Evolutionary conservation across 1,140 invertebrate genomes (phyloP).

Genomic region (Diorhabda elongata): DNA sequence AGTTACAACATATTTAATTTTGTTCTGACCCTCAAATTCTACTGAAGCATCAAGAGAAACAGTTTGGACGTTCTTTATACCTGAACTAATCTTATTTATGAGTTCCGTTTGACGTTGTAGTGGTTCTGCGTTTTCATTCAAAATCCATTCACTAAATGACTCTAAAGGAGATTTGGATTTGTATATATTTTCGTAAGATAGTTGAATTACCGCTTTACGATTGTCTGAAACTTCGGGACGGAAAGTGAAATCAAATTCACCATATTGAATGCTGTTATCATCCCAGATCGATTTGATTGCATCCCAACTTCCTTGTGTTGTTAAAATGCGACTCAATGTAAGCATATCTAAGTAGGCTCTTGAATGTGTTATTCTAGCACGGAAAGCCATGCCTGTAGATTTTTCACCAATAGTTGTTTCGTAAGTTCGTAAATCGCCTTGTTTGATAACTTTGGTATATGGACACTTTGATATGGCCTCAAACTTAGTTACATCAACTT

Average conservation of each 20-base stretch:
- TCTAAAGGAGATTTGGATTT: constrained; percentile 38
- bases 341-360: constrained; percentile 40
- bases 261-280: constrained; percentile 30
- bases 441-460: constrained; percentile 22
- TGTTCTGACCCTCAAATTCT: constrained; percentile 50
- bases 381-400: constrained; percentile 38
- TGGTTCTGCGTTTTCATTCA: constrained; percentile 9
- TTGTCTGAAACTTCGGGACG: constrained; percentile 30
- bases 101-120: constrained; percentile 50
- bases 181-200: constrained; percentile 25
- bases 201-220: constrained; percentile 23
- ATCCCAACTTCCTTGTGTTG: constrained; percentile 34
- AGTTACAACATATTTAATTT: constrained; percentile 49
- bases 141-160: constrained; percentile 18
- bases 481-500: constrained; percentile 52
- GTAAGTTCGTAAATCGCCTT: constrained; percentile 9
- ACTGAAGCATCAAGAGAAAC: constrained; percentile 51
- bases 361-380: constrained; percentile 51
- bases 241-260: constrained; percentile 32
- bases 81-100: constrained; percentile 48
- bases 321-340: constrained; percentile 27
- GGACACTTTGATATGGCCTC: constrained; percentile 40
- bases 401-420: constrained; percentile 29
- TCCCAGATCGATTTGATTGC: constrained; percentile 30
- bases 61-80: constrained; percentile 50